Conservation (phyloP, 1,140 invertebrate species). For the Pseudobourletiella spinata region DNA sequence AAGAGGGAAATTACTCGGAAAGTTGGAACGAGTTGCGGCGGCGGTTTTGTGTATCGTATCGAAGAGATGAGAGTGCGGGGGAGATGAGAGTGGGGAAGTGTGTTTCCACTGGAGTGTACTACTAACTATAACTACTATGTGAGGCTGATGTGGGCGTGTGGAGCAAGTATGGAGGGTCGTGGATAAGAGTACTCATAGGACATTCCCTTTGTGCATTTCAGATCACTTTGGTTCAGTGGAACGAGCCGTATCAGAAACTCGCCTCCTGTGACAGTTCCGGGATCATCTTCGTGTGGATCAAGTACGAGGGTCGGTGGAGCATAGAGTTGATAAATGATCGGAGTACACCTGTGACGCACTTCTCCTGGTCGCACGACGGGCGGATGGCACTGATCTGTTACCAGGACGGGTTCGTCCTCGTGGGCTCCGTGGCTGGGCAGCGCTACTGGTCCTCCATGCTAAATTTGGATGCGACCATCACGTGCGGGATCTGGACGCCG, state of each 20-base stretch:
- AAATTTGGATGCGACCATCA: constrained; percentile 84
- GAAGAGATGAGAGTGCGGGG: too few relatives aligned
- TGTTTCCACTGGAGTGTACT: too few relatives aligned
- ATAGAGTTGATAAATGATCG: constrained; percentile 95
- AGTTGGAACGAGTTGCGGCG: too few relatives aligned
- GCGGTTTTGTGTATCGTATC: too few relatives aligned
- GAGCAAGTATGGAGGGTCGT: too few relatives aligned
- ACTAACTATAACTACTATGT: too few relatives aligned
- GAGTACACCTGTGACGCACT: constrained; percentile 75
- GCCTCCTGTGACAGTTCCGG: constrained; percentile 96
- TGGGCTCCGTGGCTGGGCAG: constrained; percentile 92
- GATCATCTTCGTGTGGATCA: constrained; percentile 97
- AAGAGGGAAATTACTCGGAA: too few relatives aligned
- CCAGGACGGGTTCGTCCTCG: constrained; percentile 88
- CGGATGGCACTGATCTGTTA: constrained; percentile 97
- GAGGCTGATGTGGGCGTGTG: too few relatives aligned
- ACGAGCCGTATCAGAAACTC: constrained; percentile 95
- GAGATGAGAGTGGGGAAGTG: too few relatives aligned
- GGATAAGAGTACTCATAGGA: too few relatives aligned
- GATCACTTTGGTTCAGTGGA: constrained; percentile 96
- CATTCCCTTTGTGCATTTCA: constrained; percentile 41
- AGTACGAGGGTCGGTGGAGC: constrained; percentile 97
- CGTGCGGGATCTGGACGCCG: constrained; percentile 94
- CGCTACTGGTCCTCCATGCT: constrained; percentile 97
- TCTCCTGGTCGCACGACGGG: constrained; percentile 95